Evolutionary conservation across 2,113 vertebrate species (phyloP), one percentile per base, ranked within the genome.

Genomic region (Empidonax alnorum): DNA sequence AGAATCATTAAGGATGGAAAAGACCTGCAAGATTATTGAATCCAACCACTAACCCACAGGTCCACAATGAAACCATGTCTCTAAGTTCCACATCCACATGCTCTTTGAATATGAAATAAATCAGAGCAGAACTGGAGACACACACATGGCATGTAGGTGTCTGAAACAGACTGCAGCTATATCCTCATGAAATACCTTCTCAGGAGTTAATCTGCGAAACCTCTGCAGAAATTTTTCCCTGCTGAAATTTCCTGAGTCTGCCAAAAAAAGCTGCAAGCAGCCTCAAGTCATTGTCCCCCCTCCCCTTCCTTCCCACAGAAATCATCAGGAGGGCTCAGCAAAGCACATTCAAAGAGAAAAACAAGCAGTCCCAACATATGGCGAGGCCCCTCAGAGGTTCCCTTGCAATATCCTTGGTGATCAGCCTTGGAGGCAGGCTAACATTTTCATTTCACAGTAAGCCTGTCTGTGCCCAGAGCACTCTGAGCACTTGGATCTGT

Each of bases 361-460:
- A 78, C 15, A 75, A 62, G 31, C 27, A 59, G 20, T 25, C 20
- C 41, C 31, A 81, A 78, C 68, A 89, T 27, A 93, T 62, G 73
- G 72, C 0, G 1, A 93, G 85, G 76, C 65, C 65, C 61, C 88
- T 71, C 4, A 2, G 52, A 90, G n/a, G 73, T 30, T 84, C 46
- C 47, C 61, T 61, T 13, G 35, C 62, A 81, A 94, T 92, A 68
- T 53, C 75, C 85, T 86, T 93, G 82, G 72, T 90, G 91, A 95
- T 47, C 82, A 81, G 93, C 79, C 92, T 90, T 0, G 1, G 41
- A 74, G 76, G 47, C 85, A 46, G 0, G 2, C 6, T 15, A 42
- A 41, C 6, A 12, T 78, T 93, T 58, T 65, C 61, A 88, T 93
- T 93, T 95, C 62, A 42, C 73, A 53, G 47, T 30, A n/a, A 87